Base-by-base conservation (phyloP, 2,888 invertebrate species). In the Pristionchus arcanus region DNA sequence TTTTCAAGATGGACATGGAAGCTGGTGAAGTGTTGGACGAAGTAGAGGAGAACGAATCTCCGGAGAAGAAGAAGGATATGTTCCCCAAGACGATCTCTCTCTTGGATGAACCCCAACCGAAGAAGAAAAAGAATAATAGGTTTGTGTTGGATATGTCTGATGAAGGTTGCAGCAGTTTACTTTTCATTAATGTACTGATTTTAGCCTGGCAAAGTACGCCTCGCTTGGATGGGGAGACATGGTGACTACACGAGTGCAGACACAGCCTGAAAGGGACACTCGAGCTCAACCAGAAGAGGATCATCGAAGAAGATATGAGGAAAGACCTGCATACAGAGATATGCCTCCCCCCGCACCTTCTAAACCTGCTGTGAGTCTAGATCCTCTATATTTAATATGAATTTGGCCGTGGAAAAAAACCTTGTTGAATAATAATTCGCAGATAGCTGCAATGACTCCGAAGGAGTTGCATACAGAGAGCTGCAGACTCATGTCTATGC, bases 141-240 rank as follows among this genome's bases (percentile, higher is more conserved):
- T 77, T 42, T 11, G 77, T 13, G 42, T 37, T 42, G 25, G 4
- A 77, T 21, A 19, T 42, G 37, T 11, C 37, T 37, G 11, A 49
- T 49, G 42, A 49, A 49, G 42, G 9, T 9, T 13, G 42, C 42
- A 3, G 42, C 11, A 49, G 42, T 9, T 49, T 49, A 49, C 13
- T 49, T 15, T 15, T 71, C 34, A 34, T 13, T 21, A 21, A 49
- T 84, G 16, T 49, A 9, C 3, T 49, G 5, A 49, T 85, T 31
- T 68, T 53, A 71, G 87, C 53, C 49, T 31, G 13, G 71, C 49
- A 25, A 87, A 87, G 53, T 87, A 87, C 87, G 87, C 87, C 2
- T 28, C 19, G 7, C 71, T 87, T 21, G 87, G 87, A 49, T 87
- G 87, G 87, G 87, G 87, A 53, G 87, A 87, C 21, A 87, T 87